Percentiles rank a stretch among this genome's conserved stretches.
These are phyloP conservation scores for Lagopus muta DNA, from an alignment of 2,113 vertebrate genomes.

Conservation along the genomic window DNA sequence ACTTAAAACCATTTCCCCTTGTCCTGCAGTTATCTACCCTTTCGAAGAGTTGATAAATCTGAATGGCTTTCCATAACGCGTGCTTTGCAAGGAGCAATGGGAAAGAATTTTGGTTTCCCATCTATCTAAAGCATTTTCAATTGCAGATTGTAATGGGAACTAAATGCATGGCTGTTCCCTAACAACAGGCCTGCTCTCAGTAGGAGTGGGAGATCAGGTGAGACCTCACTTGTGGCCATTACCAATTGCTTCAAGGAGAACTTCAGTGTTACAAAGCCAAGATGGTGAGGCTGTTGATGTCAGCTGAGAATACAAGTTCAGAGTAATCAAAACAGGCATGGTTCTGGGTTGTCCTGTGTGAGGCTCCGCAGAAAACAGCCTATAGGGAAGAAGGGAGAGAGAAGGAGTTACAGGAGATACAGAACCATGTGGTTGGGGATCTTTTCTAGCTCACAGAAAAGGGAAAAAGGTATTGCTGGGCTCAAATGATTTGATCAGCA, in stretches of 20 bases:
- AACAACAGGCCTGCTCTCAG: neutral
- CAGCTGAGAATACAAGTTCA: neutral
- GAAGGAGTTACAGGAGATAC: rapidly evolving
- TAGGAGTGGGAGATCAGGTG: neutral
- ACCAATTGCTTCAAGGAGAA: neutral
- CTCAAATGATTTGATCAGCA: neutral
- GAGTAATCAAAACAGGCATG: neutral
- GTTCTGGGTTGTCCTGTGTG: neutral
- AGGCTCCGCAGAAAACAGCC: neutral
- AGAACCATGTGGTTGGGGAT: rapidly evolving
- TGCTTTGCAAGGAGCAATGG: neutral
- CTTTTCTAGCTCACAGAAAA: rapidly evolving
- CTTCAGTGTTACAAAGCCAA: neutral
- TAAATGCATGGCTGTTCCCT: neutral
- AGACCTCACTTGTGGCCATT: neutral
- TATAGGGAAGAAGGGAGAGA: neutral
- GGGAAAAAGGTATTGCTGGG: neutral
- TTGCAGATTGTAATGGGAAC: neutral
- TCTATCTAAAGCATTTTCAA: neutral
- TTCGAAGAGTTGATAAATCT: neutral
- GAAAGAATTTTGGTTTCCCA: neutral
- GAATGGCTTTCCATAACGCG: neutral
- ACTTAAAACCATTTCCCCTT: too few species aligned
- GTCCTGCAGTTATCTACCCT: too few species aligned
- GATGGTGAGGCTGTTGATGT: neutral